Evolutionary conservation across 92 coral and sea anemone species (phyloP).

Genomic region (Chrysogorgia sp.): DNA sequence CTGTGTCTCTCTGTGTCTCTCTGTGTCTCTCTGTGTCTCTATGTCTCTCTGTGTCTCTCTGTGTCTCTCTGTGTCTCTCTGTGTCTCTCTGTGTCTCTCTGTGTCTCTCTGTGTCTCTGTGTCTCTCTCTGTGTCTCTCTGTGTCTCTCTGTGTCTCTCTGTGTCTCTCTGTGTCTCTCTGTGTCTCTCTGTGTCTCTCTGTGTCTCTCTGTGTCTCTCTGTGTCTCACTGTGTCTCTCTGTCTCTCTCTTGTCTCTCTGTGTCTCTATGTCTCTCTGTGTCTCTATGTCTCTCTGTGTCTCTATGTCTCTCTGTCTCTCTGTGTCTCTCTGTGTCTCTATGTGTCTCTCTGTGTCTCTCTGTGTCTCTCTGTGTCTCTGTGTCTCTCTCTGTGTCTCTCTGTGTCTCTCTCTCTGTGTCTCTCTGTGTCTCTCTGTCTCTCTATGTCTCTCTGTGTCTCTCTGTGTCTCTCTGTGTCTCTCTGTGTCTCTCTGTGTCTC

Average conservation of each 20-base stretch:
- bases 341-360: background rate
- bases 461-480: background rate
- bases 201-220: background rate
- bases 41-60: background rate
- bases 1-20: background rate
- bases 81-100: background rate
- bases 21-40: background rate
- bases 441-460: no score
- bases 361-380: background rate
- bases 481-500: background rate
- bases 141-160: background rate
- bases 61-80: background rate
- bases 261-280: no score
- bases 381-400: background rate
- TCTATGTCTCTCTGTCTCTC: no score
- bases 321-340: no score
- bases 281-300: no score
- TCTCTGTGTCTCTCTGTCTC: background rate
- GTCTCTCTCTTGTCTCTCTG: background rate
- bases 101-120: background rate
- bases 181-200: background rate
- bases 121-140: background rate
- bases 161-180: background rate
- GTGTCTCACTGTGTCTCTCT: background rate
- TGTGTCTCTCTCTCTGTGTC: background rate